Conservation (phyloP, 2,888 invertebrate genomes). For the Lasius fuliginosus region DNA sequence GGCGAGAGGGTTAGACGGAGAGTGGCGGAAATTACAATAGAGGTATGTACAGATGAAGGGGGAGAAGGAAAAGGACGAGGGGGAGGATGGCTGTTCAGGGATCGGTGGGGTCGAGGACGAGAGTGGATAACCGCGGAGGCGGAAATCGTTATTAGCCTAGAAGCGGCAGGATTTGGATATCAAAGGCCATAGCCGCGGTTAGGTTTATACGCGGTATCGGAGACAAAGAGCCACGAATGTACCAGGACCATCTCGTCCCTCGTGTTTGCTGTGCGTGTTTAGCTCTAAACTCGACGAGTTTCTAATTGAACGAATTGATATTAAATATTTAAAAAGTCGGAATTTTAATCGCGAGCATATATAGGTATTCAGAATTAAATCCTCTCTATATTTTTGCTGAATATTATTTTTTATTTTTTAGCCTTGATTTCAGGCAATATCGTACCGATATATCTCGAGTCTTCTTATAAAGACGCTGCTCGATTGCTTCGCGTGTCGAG, state of each 20-base stretch:
- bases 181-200: slow-evolving; percentile 34
- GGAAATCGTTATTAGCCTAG: slow-evolving; percentile 56
- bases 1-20: slow-evolving; percentile 36
- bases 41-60: slow-evolving; percentile 30
- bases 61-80: not conserved
- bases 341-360: not conserved
- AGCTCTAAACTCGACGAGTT: not conserved
- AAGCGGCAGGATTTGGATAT: slow-evolving; percentile 52
- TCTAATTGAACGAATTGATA: not conserved
- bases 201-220: slow-evolving; percentile 41
- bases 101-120: slow-evolving; percentile 18
- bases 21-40: slow-evolving; percentile 56
- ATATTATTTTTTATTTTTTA: slow-evolving; percentile 1
- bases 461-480: slow-evolving; percentile 34
- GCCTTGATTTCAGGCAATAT: slow-evolving; percentile 26
- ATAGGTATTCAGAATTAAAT: not conserved
- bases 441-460: slow-evolving; percentile 15
- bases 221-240: slow-evolving; percentile 41
- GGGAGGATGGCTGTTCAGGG: slow-evolving; percentile 23
- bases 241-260: not conserved
- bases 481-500: slow-evolving; percentile 48
- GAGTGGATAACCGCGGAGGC: slow-evolving; percentile 44
- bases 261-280: slow-evolving; percentile 3
- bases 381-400: not conserved
- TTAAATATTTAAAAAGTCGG: not conserved